Conservation (phyloP, 2,797 vertebrate species). For the Gadopsis bispinosus region DNA sequence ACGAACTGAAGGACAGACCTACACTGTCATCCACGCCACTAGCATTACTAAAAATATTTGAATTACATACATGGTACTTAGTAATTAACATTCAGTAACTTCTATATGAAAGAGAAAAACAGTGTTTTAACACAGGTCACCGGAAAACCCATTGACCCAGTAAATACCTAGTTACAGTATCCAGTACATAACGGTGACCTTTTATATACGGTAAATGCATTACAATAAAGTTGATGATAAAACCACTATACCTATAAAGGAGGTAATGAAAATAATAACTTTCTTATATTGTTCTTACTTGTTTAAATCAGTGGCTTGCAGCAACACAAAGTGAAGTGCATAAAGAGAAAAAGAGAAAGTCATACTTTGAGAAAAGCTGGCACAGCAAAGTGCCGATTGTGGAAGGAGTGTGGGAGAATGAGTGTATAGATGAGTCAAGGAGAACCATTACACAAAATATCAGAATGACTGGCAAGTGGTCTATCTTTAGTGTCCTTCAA, state of each 20-base stretch:
- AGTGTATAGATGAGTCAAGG: conserved; percentile 63
- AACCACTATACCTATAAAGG: background rate
- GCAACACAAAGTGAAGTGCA: background rate
- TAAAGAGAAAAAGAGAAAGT: conserved; percentile 40
- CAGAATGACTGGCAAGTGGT: conserved; percentile 49
- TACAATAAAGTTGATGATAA: background rate
- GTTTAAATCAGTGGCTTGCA: conserved; percentile 9
- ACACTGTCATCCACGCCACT: background rate
- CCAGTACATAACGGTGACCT: background rate
- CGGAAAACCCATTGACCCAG: background rate
- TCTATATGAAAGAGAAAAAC: no score
- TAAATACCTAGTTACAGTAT: no score
- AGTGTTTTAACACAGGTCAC: background rate
- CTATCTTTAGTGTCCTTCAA: conserved; percentile 39
- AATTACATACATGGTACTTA: background rate
- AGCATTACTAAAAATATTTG: background rate
- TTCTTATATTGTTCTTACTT: background rate
- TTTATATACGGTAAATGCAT: background rate
- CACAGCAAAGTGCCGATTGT: conserved; percentile 52
- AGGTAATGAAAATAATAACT: background rate
- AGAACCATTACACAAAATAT: conserved; percentile 41
- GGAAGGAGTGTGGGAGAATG: conserved; percentile 64
- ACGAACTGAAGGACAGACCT: no score
- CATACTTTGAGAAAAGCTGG: conserved; percentile 37
- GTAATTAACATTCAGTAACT: no score